These are phyloP conservation scores for Oryzias javanicus DNA, from an alignment of 2,113 vertebrate genomes.

Conservation along the genomic window DNA sequence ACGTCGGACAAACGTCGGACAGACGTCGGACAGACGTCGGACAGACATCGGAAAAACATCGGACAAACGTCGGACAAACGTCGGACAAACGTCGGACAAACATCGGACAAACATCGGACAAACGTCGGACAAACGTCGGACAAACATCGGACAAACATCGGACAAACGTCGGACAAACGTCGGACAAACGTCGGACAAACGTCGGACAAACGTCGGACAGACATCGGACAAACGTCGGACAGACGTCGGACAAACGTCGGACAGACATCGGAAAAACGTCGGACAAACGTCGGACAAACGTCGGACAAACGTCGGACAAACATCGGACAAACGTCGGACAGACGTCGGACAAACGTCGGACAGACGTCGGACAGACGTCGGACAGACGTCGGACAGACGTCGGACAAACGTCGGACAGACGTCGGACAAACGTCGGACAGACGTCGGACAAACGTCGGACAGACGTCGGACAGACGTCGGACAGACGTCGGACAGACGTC, in stretches of 20 bases:
- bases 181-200: neutral
- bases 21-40: neutral
- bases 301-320: neutral
- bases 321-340: no score
- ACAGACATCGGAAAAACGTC: neutral
- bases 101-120: no score
- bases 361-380: no score
- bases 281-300: neutral
- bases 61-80: neutral
- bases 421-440: neutral
- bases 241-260: neutral
- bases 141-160: neutral
- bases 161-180: neutral
- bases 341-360: neutral
- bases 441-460: neutral
- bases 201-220: neutral
- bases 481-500: neutral
- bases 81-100: neutral
- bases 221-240: no score
- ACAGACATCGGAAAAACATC: neutral
- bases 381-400: neutral
- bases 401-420: neutral
- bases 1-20: neutral
- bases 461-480: no score
- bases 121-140: neutral